Evolutionary conservation across 2,888 invertebrate species (phyloP), one percentile per base, ranked within the genome.

Genomic region (Ochlodes sylvanus): DNA sequence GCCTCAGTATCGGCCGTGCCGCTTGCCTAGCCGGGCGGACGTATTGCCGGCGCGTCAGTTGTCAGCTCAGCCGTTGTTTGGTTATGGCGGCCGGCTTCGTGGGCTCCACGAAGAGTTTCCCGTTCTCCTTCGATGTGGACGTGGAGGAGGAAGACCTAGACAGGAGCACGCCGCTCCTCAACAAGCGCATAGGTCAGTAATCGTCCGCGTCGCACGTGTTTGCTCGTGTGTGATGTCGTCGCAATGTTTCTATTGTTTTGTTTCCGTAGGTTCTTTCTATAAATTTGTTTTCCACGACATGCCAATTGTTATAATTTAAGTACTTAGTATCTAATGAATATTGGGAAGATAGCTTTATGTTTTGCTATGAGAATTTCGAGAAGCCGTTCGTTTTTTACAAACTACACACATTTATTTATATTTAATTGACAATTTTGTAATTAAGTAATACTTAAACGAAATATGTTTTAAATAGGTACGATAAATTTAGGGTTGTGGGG

Each of bases 81-180:
- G 71, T 44, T 74, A 93, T 93, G 93, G 88, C 92, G 69, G 81
- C 86, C 74, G 87, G 88, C 69, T 92, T 87, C 76, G 94, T 93
- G 57, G 93, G 93, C 47, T 92, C 93, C 67, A 93, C 93, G 50
- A 93, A 90, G 77, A 92, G 73, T 74, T 94, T 93, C 74, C 93
- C 93, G 1, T 94, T 93, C 75, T 92, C 94, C 63, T 94, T 94
- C 79, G 94, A 94, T 74, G 80, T 88, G 15, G 92, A 93, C 68
- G 82, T 93, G 0, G 93, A 93, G 56, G 92, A 90, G 32, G 87
- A 87, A 54, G 86, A 87, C 5, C 76, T 79, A 2, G 86, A 80
- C 0, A 75, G 88, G 44, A 78, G 70, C 52, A 89, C 90, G 2
- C 87, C 90, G 9, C 89, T 79, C 67, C 79, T 89, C 34, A 90